Evolutionary conservation across 2,888 invertebrate genomes (phyloP).

Genomic region (Matsumyia berberina): DNA sequence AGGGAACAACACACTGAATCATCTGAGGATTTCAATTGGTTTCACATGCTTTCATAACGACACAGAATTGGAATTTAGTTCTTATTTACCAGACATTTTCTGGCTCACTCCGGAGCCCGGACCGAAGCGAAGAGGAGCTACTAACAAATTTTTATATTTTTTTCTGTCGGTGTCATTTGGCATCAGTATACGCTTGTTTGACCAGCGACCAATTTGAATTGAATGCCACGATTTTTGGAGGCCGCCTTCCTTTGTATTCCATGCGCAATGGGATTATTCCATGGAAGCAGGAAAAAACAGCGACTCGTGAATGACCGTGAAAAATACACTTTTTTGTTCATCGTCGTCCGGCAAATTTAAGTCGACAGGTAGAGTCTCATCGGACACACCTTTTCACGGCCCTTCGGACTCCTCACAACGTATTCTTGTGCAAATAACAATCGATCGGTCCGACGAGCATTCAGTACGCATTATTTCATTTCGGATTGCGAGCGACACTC

Average conservation of each 20-base stretch:
- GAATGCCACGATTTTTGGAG: conserved; percentile 74
- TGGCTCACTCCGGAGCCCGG: conserved; percentile 43
- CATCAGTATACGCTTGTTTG: conserved; percentile 74
- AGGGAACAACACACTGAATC: conserved; percentile 59
- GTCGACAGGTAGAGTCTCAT: conserved; percentile 72
- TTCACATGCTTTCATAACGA: conserved; percentile 75
- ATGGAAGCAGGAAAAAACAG: conserved; percentile 35
- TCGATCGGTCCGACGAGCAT: conserved; percentile 55
- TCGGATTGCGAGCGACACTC: conserved; percentile 33
- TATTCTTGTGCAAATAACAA: conserved; percentile 61
- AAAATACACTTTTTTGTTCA: conserved; percentile 45
- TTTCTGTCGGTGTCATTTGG: conserved; percentile 72
- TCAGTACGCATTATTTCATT: conserved; percentile 55
- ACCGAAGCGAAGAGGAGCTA: conserved; percentile 5
- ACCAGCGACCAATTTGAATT: conserved; percentile 74
- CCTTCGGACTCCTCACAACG: conserved; percentile 10
- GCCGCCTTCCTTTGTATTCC: conserved; percentile 70
- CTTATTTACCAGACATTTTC: conserved; percentile 52
- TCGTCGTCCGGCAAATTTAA: conserved; percentile 60
- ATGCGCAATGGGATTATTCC: conserved; percentile 70
- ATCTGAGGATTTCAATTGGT: conserved; percentile 73
- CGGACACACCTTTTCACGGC: conserved; percentile 68
- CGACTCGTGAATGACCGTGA: conserved; percentile 63
- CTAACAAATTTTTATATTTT: conserved; percentile 59
- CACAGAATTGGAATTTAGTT: conserved; percentile 69